Conservation (phyloP, 2,888 invertebrate genomes). For the Hypselothyrea guttata region DNA sequence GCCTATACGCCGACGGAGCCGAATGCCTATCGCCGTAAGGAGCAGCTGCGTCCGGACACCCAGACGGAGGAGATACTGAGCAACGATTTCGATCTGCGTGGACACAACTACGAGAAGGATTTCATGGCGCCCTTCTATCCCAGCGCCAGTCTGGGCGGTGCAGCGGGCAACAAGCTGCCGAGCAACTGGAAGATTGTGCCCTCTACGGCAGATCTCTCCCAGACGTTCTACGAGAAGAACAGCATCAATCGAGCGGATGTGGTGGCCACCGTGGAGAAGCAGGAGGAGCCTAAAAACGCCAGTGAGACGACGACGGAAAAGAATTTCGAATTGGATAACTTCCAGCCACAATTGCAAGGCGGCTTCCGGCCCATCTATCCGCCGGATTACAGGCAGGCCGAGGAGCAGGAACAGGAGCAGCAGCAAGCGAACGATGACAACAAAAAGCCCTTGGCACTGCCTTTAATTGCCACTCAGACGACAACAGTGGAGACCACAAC, state of each 20-base stretch:
- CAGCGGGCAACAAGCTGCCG: conserved; percentile 81
- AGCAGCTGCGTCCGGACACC: conserved; percentile 80
- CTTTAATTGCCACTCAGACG: conserved; percentile 25
- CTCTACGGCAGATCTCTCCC: conserved; percentile 67
- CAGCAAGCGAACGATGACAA: conserved; percentile 21
- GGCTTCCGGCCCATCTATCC: conserved; percentile 88
- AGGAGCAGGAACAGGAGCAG: conserved; percentile 46
- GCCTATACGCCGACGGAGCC: conserved; percentile 86
- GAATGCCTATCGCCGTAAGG: conserved; percentile 58
- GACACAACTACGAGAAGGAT: conserved; percentile 82
- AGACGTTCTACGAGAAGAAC: conserved; percentile 76
- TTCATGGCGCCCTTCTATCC: conserved; percentile 88
- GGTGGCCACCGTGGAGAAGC: conserved; percentile 27
- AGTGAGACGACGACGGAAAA: conserved; percentile 81
- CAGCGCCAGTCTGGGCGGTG: conserved; percentile 84
- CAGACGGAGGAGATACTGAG: conserved; percentile 77
- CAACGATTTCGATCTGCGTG: conserved; percentile 80
- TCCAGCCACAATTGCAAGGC: conserved; percentile 87
- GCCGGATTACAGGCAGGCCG: conserved; percentile 75
- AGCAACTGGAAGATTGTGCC: conserved; percentile 86
- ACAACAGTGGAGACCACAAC: conserved; percentile 5
- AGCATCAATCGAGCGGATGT: conserved; percentile 81
- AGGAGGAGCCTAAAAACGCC: conserved; percentile 43
- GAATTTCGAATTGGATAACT: conserved; percentile 86
- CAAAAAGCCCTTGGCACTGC: conserved; percentile 49